A percentile compares a stretch with the other conserved stretches of the same genome.
Evolutionary conservation across 2,888 invertebrate species (phyloP).

Genomic region (Ypsolopha sequella): DNA sequence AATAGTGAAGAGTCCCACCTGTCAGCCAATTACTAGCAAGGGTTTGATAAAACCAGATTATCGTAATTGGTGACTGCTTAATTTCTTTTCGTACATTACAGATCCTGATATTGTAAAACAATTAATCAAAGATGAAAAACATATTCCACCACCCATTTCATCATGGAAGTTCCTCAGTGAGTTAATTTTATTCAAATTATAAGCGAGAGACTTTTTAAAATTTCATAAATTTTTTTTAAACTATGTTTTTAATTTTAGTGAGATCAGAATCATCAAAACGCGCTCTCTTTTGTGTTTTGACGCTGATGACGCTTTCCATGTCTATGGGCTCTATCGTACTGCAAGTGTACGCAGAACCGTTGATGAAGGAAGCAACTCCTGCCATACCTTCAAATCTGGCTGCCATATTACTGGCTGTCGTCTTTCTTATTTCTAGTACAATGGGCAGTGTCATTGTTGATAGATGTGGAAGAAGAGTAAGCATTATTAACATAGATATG

Average conservation of each 20-base stretch:
- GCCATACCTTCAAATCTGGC: slow-evolving; percentile 47
- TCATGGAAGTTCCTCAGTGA: too few relatives aligned
- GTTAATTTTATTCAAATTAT: too few relatives aligned
- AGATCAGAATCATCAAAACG: slow-evolving; percentile 34
- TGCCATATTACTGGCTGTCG: slow-evolving; percentile 43
- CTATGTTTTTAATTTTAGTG: slow-evolving; percentile 18
- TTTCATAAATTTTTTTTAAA: too few relatives aligned
- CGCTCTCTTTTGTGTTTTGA: slow-evolving; percentile 25
- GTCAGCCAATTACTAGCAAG: too few relatives aligned
- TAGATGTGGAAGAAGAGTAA: slow-evolving; percentile 47
- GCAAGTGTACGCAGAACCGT: slow-evolving; percentile 51
- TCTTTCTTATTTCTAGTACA: slow-evolving; percentile 33
- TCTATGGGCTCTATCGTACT: slow-evolving; percentile 51
- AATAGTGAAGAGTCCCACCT: too few relatives aligned
- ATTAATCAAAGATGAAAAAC: too few relatives aligned
- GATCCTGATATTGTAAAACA: too few relatives aligned
- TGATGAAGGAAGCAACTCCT: slow-evolving; percentile 50
- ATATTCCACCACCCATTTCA: too few relatives aligned
- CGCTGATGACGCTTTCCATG: slow-evolving; percentile 33
- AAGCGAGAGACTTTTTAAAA: too few relatives aligned
- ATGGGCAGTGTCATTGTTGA: slow-evolving; percentile 37
- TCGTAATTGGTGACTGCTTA: too few relatives aligned
- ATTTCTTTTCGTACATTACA: too few relatives aligned
- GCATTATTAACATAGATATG: neutral
- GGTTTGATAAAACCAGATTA: too few relatives aligned